Conservation (phyloP, 2,113 vertebrate species). For the Phalacrocorax pelagicus region DNA sequence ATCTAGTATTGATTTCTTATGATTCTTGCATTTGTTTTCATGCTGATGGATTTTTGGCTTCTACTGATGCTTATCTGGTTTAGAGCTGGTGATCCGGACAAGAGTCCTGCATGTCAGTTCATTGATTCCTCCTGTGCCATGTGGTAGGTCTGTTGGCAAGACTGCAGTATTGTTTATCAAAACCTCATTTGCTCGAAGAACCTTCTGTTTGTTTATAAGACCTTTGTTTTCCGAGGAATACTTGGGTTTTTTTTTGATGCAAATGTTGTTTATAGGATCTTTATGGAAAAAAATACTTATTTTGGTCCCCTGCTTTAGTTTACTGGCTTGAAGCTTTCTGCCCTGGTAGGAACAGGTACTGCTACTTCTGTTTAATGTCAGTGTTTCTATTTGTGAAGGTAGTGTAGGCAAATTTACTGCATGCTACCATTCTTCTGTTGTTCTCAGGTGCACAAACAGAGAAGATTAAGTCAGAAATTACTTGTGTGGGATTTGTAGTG, state of each 20-base stretch:
- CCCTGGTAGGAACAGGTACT: rapidly evolving
- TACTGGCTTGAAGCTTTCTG: neutral
- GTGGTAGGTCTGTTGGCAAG: neutral
- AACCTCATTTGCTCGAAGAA: neutral
- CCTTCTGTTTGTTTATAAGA: neutral
- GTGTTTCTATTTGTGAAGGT: neutral
- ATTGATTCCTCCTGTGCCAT: neutral
- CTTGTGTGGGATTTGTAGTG: neutral
- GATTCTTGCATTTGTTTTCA: neutral
- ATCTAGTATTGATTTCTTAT: neutral
- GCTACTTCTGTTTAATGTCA: neutral
- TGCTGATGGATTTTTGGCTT: neutral
- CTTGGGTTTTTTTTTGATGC: neutral
- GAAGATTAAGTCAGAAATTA: neutral
- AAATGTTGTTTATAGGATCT: neutral
- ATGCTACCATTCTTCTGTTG: neutral
- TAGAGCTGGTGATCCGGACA: neutral
- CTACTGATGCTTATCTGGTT: neutral
- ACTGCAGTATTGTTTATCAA: neutral
- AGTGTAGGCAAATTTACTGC: neutral
- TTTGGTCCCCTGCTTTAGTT: neutral
- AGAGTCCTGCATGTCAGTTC: neutral
- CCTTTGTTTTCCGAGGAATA: neutral
- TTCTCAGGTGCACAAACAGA: neutral
- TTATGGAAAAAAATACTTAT: rapidly evolving